A percentile compares a stretch with the other conserved stretches of the same genome.
Evolutionary conservation across 1,140 invertebrate species (phyloP).

Genomic region (Trypoxylus dichotomus): DNA sequence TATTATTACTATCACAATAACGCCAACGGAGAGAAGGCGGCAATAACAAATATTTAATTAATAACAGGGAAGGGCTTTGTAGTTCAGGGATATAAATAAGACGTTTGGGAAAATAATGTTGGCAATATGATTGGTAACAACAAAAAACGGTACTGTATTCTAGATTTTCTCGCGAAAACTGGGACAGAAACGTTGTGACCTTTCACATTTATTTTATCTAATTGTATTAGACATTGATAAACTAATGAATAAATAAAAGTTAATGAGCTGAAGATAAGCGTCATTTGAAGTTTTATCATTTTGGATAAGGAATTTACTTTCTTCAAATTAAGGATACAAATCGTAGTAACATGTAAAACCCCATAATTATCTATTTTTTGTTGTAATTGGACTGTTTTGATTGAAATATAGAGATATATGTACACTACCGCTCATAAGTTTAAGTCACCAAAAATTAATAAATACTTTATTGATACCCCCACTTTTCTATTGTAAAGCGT

Average conservation of each 20-base stretch:
- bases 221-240: not conserved
- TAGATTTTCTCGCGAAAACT: conserved; percentile 2
- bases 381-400: too few relatives aligned
- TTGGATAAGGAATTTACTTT: too few relatives aligned
- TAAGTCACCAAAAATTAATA: too few relatives aligned
- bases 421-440: too few relatives aligned
- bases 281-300: too few relatives aligned
- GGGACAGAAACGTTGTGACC: not conserved
- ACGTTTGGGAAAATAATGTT: not conserved
- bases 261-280: not conserved
- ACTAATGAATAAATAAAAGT: not conserved
- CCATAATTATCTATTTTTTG: too few relatives aligned
- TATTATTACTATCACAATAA: not conserved
- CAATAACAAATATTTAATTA: conserved; percentile 17
- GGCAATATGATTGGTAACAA: not conserved
- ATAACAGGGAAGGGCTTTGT: not conserved
- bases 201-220: conserved; percentile 12
- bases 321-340: too few relatives aligned
- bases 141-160: not conserved
- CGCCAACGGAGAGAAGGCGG: not conserved
- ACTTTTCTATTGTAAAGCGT: too few relatives aligned
- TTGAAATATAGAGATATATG: too few relatives aligned
- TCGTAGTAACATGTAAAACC: too few relatives aligned
- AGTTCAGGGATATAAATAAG: not conserved
- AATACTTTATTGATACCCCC: too few relatives aligned